A percentile compares a stretch with the other conserved stretches of the same genome.
phyloP scores from a whole-genome alignment of 1,140 invertebrate genomes.

The Caerostris extrusa region DNA sequence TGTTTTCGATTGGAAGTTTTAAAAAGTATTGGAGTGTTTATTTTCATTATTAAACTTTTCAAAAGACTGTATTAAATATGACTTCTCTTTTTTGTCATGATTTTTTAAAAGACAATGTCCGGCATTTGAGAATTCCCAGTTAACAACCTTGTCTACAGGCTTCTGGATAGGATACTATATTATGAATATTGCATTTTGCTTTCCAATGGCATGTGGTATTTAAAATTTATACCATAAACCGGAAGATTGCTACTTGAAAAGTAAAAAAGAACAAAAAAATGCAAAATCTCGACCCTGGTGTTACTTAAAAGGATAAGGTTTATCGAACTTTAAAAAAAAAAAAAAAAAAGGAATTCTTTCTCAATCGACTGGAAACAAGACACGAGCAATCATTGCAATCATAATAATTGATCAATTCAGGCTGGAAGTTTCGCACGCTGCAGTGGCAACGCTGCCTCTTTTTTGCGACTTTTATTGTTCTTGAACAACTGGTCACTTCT shows the following conservation, averaged over 20 bases:
- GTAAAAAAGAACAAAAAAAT: background rate
- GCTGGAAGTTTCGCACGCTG: constrained; percentile 56
- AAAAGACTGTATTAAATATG: too few relatives aligned
- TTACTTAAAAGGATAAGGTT: constrained; percentile 27
- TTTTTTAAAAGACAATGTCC: too few relatives aligned
- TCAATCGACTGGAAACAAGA: constrained; percentile 17
- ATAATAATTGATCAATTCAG: constrained; percentile 72
- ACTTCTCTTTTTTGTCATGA: too few relatives aligned
- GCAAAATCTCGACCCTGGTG: background rate
- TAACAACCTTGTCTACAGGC: too few relatives aligned
- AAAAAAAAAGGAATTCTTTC: background rate
- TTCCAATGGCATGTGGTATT: background rate
- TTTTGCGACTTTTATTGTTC: constrained; percentile 56
- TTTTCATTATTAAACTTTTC: too few relatives aligned
- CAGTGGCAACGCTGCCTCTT: constrained; percentile 41
- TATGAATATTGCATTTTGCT: background rate
- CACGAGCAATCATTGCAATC: constrained; percentile 27
- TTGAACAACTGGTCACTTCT: constrained; percentile 41
- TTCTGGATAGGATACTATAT: background rate
- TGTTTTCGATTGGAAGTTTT: too few relatives aligned
- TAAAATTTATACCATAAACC: background rate
- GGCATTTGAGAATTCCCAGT: too few relatives aligned
- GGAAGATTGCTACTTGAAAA: constrained; percentile 10
- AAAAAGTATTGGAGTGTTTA: too few relatives aligned
- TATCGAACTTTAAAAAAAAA: constrained; percentile 56